Evolutionary conservation across 2,797 vertebrate genomes (phyloP).

Genomic region (Dendrocincla tyrannina): DNA sequence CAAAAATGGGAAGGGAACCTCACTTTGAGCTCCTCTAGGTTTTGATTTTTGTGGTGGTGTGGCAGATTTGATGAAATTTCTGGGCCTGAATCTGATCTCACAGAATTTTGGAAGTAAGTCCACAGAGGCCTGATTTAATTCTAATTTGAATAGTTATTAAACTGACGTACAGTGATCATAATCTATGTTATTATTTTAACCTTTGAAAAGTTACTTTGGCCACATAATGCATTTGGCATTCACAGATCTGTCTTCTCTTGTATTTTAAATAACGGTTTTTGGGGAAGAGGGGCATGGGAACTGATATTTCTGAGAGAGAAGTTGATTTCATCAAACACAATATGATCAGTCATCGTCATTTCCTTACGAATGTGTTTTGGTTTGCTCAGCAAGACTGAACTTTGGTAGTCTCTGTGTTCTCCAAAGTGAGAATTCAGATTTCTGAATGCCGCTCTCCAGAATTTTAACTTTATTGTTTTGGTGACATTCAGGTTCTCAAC

Average conservation of each 20-base stretch:
- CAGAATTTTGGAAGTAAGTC: neutral
- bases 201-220: neutral
- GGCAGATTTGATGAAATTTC: neutral
- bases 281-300: neutral
- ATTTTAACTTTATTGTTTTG: neutral
- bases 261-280: neutral
- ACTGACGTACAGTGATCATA: no score
- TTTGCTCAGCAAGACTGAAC: neutral
- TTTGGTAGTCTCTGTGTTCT: neutral
- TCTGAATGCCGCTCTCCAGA: neutral
- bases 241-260: neutral
- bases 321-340: neutral
- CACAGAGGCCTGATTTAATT: neutral
- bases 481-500: conserved; percentile 86
- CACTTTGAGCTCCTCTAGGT: rapidly evolving
- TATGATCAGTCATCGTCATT: neutral
- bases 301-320: neutral
- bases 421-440: neutral
- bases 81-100: neutral
- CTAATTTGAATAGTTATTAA: neutral
- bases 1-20: neutral
- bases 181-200: neutral
- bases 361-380: neutral
- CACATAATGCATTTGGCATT: neutral
- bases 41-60: neutral